Evolutionary conservation across 2,113 vertebrate genomes (phyloP).

Genomic region (Apus apus): DNA sequence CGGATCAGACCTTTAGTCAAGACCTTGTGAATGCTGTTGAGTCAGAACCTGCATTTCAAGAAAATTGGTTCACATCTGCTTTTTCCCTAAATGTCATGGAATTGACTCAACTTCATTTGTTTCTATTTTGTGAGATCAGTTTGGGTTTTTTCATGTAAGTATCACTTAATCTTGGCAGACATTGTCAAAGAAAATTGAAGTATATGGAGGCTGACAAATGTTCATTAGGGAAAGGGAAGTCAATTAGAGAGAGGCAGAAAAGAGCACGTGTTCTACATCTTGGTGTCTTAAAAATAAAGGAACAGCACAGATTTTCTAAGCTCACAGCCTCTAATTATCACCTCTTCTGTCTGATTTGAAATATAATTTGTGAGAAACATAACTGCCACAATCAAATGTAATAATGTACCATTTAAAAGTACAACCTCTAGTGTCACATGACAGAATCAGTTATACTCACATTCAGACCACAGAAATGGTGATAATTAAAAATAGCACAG

Average conservation of each 20-base stretch:
- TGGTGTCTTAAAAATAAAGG: background rate
- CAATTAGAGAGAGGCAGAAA: slow-evolving; percentile 12
- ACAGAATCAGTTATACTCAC: background rate
- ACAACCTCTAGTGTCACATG: background rate
- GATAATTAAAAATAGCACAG: background rate
- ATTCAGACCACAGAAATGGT: background rate
- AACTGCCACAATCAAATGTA: slow-evolving; percentile 12
- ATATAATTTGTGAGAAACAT: background rate
- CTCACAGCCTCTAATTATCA: slow-evolving; percentile 32
- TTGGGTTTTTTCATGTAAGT: background rate
- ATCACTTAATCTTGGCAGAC: slow-evolving; percentile 14
- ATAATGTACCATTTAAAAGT: slow-evolving; percentile 13
- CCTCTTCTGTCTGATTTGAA: slow-evolving; percentile 40
- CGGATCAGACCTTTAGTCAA: background rate
- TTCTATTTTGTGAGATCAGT: background rate
- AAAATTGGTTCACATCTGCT: background rate
- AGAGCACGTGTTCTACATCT: background rate
- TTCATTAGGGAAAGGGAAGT: slow-evolving; percentile 41
- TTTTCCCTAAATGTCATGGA: background rate
- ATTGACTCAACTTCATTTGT: background rate
- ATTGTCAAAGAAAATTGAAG: slow-evolving; percentile 15
- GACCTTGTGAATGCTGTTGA: background rate
- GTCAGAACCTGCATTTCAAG: background rate
- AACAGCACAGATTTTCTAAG: background rate
- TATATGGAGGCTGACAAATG: background rate